A percentile compares a stretch with the other conserved stretches of the same genome.
These are phyloP conservation scores for Tridacna gigas DNA, from an alignment of 2,888 invertebrate species.

Conservation along the genomic window DNA sequence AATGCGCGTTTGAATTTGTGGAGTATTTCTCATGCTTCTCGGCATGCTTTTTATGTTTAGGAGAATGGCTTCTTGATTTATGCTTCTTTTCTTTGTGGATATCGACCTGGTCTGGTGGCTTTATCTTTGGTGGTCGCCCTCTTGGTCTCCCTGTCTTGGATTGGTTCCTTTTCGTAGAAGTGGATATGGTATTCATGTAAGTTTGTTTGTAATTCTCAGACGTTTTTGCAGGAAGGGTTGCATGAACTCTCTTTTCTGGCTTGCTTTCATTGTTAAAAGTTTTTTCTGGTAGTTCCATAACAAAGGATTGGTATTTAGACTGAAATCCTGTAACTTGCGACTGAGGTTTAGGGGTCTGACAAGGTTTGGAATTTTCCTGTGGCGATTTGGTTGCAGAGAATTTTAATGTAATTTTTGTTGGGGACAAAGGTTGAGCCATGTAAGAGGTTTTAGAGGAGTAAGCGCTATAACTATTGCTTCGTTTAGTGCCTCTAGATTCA, in stretches of 20 bases:
- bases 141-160: slow-evolving; percentile 53
- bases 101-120: slow-evolving; percentile 32
- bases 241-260: slow-evolving; percentile 27
- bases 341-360: background rate
- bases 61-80: slow-evolving; percentile 63
- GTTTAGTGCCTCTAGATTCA: slow-evolving; percentile 43
- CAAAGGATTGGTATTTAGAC: slow-evolving; percentile 63
- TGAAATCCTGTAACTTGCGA: slow-evolving; percentile 46
- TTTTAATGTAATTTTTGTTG: slow-evolving; percentile 60
- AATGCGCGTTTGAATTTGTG: slow-evolving; percentile 17
- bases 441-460: slow-evolving; percentile 53
- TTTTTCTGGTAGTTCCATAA: slow-evolving; percentile 57
- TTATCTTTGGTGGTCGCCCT: slow-evolving; percentile 61
- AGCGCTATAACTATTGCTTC: slow-evolving; percentile 52
- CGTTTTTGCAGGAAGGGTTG: slow-evolving; percentile 16
- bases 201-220: slow-evolving; percentile 25
- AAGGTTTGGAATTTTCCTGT: slow-evolving; percentile 37
- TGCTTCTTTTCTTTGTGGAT: slow-evolving; percentile 57
- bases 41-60: slow-evolving; percentile 50
- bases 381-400: slow-evolving; percentile 41
- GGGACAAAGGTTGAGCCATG: slow-evolving; percentile 57
- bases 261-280: slow-evolving; percentile 50
- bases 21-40: slow-evolving; percentile 38
- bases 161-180: slow-evolving; percentile 18
- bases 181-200: slow-evolving; percentile 12